Percentiles rank a stretch among this genome's conserved stretches.
Evolutionary conservation across 1,140 invertebrate species (phyloP).

Genomic region (Anoplophora glabripennis): DNA sequence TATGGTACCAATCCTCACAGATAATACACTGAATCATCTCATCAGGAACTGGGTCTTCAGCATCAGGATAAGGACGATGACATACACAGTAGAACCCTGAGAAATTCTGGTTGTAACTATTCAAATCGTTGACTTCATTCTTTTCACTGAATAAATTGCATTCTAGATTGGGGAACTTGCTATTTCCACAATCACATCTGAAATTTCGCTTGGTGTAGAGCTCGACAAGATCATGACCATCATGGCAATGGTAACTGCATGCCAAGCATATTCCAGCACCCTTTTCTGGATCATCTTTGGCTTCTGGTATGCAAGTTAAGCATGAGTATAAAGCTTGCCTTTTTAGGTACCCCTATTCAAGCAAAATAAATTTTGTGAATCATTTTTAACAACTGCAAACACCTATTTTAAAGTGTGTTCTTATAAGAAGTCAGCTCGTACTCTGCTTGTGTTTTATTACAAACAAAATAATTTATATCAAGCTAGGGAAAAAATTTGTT

Average conservation of each 20-base stretch:
- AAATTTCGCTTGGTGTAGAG: slow-evolving; percentile 97
- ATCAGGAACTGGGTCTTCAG: slow-evolving; percentile 73
- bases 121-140: slow-evolving; percentile 65
- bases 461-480: too few species aligned
- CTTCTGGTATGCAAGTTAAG: slow-evolving; percentile 75
- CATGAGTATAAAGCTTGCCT: slow-evolving; percentile 96
- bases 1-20: slow-evolving; percentile 99
- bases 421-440: too few species aligned
- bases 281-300: slow-evolving; percentile 55
- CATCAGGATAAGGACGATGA: slow-evolving; percentile 92
- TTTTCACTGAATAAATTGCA: slow-evolving; percentile 76
- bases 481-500: too few species aligned
- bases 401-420: too few species aligned
- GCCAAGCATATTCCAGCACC: slow-evolving; percentile 89
- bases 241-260: slow-evolving; percentile 93
- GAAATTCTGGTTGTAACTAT: slow-evolving; percentile 96
- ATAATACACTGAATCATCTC: slow-evolving; percentile 96
- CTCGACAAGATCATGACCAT: slow-evolving; percentile 93
- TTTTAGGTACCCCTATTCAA: slow-evolving; percentile 82
- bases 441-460: too few species aligned
- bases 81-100: slow-evolving; percentile 90
- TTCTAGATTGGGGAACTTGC: slow-evolving; percentile 66
- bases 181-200: slow-evolving; percentile 95
- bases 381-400: too few species aligned
- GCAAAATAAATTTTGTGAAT: not conserved